Evolutionary conservation across 92 coral and sea anemone species (phyloP).

Genomic region (Epizoanthus illoricatus): DNA sequence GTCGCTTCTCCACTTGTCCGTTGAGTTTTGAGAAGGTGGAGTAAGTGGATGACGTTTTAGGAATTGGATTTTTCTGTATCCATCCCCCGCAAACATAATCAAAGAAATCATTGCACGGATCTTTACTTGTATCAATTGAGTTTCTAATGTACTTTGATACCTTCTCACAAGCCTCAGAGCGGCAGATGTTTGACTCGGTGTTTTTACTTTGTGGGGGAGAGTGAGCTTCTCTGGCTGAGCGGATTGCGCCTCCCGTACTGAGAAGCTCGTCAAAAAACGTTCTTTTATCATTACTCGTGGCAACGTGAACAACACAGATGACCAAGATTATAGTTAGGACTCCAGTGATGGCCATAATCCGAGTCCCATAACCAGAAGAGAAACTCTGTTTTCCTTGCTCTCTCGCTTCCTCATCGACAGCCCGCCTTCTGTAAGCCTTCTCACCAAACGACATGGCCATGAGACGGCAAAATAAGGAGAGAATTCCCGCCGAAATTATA

Average conservation of each 20-base stretch:
- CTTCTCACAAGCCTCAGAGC: slow-evolving; percentile 62
- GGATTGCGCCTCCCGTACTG: slow-evolving; percentile 96
- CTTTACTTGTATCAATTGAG: slow-evolving; percentile 72
- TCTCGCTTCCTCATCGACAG: not conserved
- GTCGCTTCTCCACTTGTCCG: slow-evolving; percentile 74
- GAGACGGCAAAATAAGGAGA: not conserved
- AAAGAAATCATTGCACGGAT: slow-evolving; percentile 91
- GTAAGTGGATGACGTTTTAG: slow-evolving; percentile 84
- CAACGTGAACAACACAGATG: slow-evolving; percentile 92
- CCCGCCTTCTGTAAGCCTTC: slow-evolving; percentile 47
- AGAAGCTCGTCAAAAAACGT: slow-evolving; percentile 95
- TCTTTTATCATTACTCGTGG: slow-evolving; percentile 88
- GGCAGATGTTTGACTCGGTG: slow-evolving; percentile 55
- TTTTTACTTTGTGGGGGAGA: slow-evolving; percentile 38
- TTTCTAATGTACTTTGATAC: slow-evolving; percentile 80
- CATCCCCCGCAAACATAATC: slow-evolving; percentile 94
- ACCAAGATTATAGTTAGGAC: slow-evolving; percentile 89
- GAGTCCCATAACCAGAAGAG: slow-evolving; percentile 69
- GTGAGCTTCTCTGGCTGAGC: slow-evolving; percentile 73
- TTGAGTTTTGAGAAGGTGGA: slow-evolving; percentile 96
- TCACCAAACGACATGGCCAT: slow-evolving; percentile 11
- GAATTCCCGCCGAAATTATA: not conserved
- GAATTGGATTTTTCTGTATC: slow-evolving; percentile 91
- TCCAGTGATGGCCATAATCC: slow-evolving; percentile 83
- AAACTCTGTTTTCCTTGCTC: slow-evolving; percentile 31